Conservation (phyloP, 1,140 invertebrate species). For the Lepidotrigona ventralis region DNA sequence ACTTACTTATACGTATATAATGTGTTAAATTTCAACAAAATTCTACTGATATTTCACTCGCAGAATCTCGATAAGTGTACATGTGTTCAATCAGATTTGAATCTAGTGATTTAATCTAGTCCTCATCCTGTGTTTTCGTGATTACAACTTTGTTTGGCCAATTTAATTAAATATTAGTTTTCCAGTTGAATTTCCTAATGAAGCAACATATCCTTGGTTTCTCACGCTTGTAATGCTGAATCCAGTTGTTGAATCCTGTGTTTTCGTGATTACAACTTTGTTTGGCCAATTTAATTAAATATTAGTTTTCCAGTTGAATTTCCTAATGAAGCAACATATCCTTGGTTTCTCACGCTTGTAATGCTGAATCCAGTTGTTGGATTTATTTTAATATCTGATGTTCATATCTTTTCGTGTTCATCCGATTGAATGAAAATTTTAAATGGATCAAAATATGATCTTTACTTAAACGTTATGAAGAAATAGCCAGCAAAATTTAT, state of each 20-base stretch:
- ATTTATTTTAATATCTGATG: not conserved
- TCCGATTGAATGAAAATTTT: not conserved
- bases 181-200: not conserved
- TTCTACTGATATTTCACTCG: not conserved
- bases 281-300: not conserved
- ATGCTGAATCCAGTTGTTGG: not conserved
- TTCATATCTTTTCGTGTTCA: not conserved
- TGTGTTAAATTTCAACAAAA: not conserved
- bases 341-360: not conserved
- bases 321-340: not conserved
- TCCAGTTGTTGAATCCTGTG: not conserved
- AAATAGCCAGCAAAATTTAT: not conserved
- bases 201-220: not conserved
- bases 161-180: not conserved
- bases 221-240: not conserved
- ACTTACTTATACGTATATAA: not conserved
- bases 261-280: not conserved
- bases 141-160: not conserved
- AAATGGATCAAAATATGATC: not conserved
- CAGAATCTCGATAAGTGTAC: not conserved
- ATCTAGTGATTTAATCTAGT: not conserved
- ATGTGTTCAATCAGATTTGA: not conserved
- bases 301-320: not conserved
- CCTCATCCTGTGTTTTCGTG: not conserved
- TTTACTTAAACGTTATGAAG: not conserved